phyloP scores from a whole-genome alignment of 2,797 vertebrate species.

The Cyprinodon diabolis region DNA sequence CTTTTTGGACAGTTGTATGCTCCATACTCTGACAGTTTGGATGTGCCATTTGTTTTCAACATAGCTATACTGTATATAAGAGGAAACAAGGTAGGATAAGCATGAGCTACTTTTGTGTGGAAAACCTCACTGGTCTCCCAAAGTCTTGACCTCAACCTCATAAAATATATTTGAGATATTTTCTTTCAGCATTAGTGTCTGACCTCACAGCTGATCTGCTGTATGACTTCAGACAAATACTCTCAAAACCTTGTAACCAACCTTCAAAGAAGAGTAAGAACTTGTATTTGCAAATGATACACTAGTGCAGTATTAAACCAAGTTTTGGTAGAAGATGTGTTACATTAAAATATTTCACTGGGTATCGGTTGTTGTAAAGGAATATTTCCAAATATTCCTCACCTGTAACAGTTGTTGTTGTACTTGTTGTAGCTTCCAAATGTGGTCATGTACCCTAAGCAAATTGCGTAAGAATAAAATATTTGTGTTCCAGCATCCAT shows the following conservation, averaged over 20 bases:
- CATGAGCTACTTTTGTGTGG: neutral
- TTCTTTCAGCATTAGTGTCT: neutral
- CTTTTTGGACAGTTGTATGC: too few species aligned
- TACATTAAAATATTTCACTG: neutral
- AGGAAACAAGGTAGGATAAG: neutral
- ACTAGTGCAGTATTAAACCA: neutral
- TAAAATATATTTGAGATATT: neutral
- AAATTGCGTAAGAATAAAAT: conserved; percentile 79
- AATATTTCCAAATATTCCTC: conserved; percentile 10
- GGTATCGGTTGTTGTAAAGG: neutral
- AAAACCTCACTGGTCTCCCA: neutral
- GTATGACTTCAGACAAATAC: neutral
- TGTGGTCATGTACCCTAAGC: conserved; percentile 73
- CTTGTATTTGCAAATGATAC: neutral
- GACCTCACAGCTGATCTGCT: neutral
- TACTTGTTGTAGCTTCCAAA: conserved; percentile 82
- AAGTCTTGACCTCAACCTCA: neutral
- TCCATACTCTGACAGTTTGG: too few species aligned
- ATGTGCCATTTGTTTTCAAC: neutral
- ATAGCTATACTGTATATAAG: too few species aligned
- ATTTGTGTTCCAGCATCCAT: conserved; percentile 82
- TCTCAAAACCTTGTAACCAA: neutral
- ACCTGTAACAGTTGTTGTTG: conserved; percentile 82
- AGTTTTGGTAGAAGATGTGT: neutral
- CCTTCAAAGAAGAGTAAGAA: neutral